These are phyloP conservation scores for Hipparchia semele DNA, from an alignment of 2,888 invertebrate species.

Conservation along the genomic window DNA sequence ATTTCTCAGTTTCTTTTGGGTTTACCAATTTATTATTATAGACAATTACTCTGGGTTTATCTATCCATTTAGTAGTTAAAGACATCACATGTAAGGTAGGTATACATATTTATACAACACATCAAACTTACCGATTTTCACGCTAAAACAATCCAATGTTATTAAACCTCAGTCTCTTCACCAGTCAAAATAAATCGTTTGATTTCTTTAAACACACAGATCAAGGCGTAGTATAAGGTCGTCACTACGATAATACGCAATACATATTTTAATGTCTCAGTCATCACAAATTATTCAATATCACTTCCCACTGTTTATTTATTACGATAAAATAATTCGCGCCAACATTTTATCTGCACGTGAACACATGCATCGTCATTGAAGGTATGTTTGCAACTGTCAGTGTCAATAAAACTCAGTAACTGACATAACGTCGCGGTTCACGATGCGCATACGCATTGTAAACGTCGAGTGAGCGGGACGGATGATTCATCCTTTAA, in stretches of 20 bases:
- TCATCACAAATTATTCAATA: slow-evolving; percentile 61
- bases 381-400: slow-evolving; percentile 52
- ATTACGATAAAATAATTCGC: slow-evolving; percentile 46
- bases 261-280: slow-evolving; percentile 65
- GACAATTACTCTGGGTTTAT: too few relatives aligned
- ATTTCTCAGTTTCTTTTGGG: too few relatives aligned
- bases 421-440: slow-evolving; percentile 49
- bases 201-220: slow-evolving; percentile 67
- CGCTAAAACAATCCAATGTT: slow-evolving; percentile 48
- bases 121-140: slow-evolving; percentile 42
- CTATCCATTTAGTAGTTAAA: too few relatives aligned
- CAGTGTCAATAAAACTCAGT: slow-evolving; percentile 39
- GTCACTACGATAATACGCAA: slow-evolving; percentile 64
- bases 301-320: slow-evolving; percentile 38
- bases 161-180: slow-evolving; percentile 36
- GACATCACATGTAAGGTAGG: too few relatives aligned
- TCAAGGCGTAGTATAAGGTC: slow-evolving; percentile 64
- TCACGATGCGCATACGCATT: slow-evolving; percentile 72
- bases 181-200: slow-evolving; percentile 60
- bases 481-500: slow-evolving; percentile 69
- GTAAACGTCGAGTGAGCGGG: slow-evolving; percentile 53
- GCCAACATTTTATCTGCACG: slow-evolving; percentile 46
- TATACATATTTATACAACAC: too few relatives aligned
- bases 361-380: slow-evolving; percentile 47
- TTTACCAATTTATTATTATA: too few relatives aligned